Evolutionary conservation across 2,797 vertebrate species (phyloP).

Genomic region (Rhodeus uyekii): DNA sequence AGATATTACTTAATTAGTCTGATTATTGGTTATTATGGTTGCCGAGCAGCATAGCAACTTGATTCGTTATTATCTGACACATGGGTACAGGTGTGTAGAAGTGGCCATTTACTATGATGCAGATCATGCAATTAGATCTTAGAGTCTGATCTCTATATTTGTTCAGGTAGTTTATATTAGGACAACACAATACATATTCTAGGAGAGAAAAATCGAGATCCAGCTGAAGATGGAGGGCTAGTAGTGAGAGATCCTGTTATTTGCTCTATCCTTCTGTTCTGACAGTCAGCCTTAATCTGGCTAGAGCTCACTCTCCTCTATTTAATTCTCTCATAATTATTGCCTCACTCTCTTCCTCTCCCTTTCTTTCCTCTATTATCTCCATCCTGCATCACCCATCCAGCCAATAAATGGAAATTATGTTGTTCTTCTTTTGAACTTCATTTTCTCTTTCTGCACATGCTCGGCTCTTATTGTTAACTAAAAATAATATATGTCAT

Average conservation of each 20-base stretch:
- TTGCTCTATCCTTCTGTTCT: constrained; percentile 11
- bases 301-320: constrained; percentile 53
- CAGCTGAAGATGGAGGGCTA: constrained; percentile 1
- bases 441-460: not conserved
- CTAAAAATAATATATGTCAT: not conserved
- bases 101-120: not conserved
- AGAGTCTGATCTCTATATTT: not conserved
- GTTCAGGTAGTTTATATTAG: not conserved
- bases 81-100: not conserved
- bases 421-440: not conserved
- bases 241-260: constrained; percentile 28
- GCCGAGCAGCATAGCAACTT: not conserved
- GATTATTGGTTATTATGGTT: not conserved
- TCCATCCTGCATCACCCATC: not conserved
- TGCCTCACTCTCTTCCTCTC: constrained; percentile 12
- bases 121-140: not conserved
- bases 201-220: not conserved
- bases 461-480: not conserved
- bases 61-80: not conserved
- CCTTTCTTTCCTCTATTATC: constrained; percentile 13
- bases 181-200: not conserved
- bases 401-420: constrained; percentile 13
- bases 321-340: constrained; percentile 59
- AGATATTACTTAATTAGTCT: not conserved
- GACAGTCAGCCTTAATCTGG: constrained; percentile 42